Conservation (phyloP, 1,140 invertebrate species). For the Arctopsyche grandis region DNA sequence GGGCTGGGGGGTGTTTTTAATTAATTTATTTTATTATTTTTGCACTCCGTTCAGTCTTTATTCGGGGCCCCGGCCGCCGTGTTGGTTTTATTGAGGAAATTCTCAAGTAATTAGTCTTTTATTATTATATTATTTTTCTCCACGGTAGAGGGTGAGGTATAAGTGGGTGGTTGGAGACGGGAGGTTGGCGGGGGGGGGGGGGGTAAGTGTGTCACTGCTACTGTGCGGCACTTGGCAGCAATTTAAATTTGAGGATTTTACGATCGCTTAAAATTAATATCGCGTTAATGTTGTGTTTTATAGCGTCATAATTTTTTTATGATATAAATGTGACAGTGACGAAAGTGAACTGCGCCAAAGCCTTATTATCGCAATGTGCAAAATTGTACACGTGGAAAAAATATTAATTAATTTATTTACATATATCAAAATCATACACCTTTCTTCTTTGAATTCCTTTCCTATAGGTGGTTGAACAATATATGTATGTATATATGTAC, state of each 20-base stretch:
- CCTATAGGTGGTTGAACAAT: too few species aligned
- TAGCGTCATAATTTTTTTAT: conserved; percentile 41
- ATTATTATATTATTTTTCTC: conserved; percentile 56
- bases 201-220: conserved; percentile 40
- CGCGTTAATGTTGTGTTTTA: conserved; percentile 55
- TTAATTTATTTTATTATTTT: conserved; percentile 57
- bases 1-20: conserved; percentile 53
- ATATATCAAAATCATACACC: too few species aligned
- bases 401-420: neutral
- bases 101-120: conserved; percentile 56
- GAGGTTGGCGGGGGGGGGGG: neutral
- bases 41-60: conserved; percentile 55
- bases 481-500: neutral
- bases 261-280: conserved; percentile 54
- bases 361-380: too few species aligned
- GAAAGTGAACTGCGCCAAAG: neutral
- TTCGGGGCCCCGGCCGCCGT: conserved; percentile 53
- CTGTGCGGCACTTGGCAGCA: conserved; percentile 36
- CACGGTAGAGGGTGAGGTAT: conserved; percentile 12
- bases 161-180: neutral
- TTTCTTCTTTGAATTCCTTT: too few species aligned
- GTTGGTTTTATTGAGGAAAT: conserved; percentile 56
- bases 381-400: neutral
- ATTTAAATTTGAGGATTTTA: conserved; percentile 55
- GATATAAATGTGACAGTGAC: conserved; percentile 12